A percentile compares a stretch with the other conserved stretches of the same genome.
These are phyloP conservation scores for Lipophrys pholis DNA, from an alignment of 2,113 vertebrate genomes.

Conservation along the genomic window DNA sequence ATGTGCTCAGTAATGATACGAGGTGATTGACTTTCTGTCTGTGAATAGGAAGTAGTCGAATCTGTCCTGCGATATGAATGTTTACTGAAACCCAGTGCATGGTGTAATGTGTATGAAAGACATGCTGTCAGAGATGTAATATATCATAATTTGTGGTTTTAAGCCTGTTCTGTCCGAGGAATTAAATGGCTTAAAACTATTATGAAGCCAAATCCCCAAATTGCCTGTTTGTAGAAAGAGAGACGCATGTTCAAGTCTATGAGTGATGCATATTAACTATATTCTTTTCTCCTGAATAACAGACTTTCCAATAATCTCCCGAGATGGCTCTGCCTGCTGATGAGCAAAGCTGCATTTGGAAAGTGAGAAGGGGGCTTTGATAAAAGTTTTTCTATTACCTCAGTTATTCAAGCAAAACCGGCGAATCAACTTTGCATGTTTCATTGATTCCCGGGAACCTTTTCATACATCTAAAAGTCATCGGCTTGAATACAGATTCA, in stretches of 20 bases:
- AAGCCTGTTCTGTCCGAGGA: slow-evolving; percentile 16
- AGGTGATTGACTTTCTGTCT: background rate
- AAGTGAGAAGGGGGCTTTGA: slow-evolving; percentile 56
- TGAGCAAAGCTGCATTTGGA: slow-evolving; percentile 51
- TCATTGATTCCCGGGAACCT: slow-evolving; percentile 54
- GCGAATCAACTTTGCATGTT: slow-evolving; percentile 63
- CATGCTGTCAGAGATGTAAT: background rate
- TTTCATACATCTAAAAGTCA: slow-evolving; percentile 50
- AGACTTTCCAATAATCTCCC: slow-evolving; percentile 52
- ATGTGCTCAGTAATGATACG: background rate
- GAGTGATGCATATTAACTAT: slow-evolving; percentile 36
- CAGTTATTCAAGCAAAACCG: slow-evolving; percentile 68
- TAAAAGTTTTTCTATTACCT: slow-evolving; percentile 76
- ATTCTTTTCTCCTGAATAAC: slow-evolving; percentile 36
- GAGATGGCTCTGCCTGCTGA: slow-evolving; percentile 50
- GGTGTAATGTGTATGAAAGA: background rate
- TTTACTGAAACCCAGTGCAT: background rate
- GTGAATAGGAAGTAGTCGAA: background rate
- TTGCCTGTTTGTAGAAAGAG: too few species aligned
- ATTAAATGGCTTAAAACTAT: slow-evolving; percentile 5
- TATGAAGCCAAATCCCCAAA: slow-evolving; percentile 1
- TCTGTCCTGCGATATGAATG: slow-evolving; percentile 1
- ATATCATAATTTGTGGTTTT: background rate
- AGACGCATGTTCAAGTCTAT: slow-evolving; percentile 3
- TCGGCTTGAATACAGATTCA: slow-evolving; percentile 53